Evolutionary conservation across 2,113 vertebrate species (phyloP), one percentile per base, ranked within the genome.

Genomic region (Microcebus murinus): DNA sequence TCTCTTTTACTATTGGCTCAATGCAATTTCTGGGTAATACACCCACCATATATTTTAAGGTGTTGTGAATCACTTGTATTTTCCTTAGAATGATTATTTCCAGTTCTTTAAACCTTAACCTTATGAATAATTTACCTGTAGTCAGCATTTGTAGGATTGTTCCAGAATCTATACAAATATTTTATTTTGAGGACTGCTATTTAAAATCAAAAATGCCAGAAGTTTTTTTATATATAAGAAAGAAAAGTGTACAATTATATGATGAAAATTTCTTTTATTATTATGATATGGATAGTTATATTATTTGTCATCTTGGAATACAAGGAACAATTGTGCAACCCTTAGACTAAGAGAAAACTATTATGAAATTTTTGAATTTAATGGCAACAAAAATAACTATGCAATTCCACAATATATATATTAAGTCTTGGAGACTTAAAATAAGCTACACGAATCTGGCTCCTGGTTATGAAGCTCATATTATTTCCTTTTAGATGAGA

Each of bases 401-500:
- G 13, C 11, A 70, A 59, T 91, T 65, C 45, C 31, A 73, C 1
- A 79, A 89, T 89, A 65, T 52, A 90, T 79, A 68, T 82, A 76
- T 50, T 95, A 82, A 74, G 17, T 63, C n/a, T 92, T 83, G 4
- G 27, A 67, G 67, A 85, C 8, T 71, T 7, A 91, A 96, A 93
- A 68, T 73, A 42, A 70, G n/a, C 57, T 68, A 71, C 1, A 57
- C 79, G 85, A 91, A 31, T 93, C 82, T 96, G 50, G 20, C 8
- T 76, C 2, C 82, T 57, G 20, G 36, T 70, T 68, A 55, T 21
- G 74, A 96, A 77, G 36, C 25, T 80, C 65, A 31, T 81, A 57
- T 89, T 93, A 74, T 83, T 82, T 94, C 25, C 76, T 84, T 52
- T 89, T 39, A 84, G n/a, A 84, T 84, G 79, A 83, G 39, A 71